phyloP scores from a whole-genome alignment of 2,888 invertebrate species.

The Leptopilina drosophilae region DNA sequence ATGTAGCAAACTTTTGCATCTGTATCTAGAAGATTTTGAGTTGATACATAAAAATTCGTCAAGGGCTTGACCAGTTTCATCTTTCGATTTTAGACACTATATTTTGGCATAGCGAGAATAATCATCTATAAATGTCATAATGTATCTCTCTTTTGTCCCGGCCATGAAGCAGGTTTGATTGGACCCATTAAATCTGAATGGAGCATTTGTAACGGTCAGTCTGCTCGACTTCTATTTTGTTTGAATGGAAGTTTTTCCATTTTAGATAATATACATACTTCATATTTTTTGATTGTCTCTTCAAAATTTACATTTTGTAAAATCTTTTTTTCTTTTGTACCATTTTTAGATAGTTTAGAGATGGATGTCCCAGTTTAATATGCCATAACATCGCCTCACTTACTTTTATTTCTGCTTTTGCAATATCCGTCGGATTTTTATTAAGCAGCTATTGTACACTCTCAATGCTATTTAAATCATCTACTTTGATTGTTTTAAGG shows the following conservation, averaged over 20 bases:
- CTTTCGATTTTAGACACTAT: too few species aligned
- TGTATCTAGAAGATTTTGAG: too few species aligned
- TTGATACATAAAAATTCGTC: constrained; percentile 3
- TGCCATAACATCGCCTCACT: constrained; percentile 42
- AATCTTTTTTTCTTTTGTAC: constrained; percentile 54
- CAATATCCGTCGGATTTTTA: constrained; percentile 45
- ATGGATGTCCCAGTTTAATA: constrained; percentile 52
- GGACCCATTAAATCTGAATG: constrained; percentile 56
- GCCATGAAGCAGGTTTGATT: constrained; percentile 52
- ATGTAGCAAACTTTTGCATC: too few species aligned
- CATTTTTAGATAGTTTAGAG: constrained; percentile 56
- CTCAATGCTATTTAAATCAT: constrained; percentile 38
- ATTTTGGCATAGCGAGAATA: too few species aligned
- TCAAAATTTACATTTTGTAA: constrained; percentile 58
- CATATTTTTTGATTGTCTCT: constrained; percentile 58
- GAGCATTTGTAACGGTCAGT: constrained; percentile 50
- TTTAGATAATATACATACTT: constrained; percentile 51
- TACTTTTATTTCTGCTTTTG: not conserved
- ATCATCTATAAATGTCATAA: constrained; percentile 48
- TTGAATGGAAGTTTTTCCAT: constrained; percentile 58
- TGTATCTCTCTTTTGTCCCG: constrained; percentile 51
- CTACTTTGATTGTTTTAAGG: constrained; percentile 39
- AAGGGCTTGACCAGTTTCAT: too few species aligned
- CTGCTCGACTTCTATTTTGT: constrained; percentile 44
- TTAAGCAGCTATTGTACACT: constrained; percentile 29